Base-by-base conservation (phyloP, 2,797 vertebrate species). In the Chaetophractus vellerosus region DNA sequence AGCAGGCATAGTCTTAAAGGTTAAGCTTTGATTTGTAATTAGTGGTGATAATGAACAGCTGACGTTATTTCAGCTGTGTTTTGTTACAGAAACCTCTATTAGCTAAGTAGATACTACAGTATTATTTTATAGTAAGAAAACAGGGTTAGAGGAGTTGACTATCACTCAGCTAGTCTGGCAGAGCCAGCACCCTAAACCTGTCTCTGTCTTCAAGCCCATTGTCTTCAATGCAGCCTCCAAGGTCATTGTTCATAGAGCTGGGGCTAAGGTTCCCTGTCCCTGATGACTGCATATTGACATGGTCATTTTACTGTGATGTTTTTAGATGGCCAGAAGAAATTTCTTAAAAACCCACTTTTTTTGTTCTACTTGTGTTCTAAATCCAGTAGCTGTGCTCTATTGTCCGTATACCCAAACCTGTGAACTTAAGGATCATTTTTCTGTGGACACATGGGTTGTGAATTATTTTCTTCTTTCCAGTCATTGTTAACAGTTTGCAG, bases 221-320 rank as follows among this genome's bases (percentile, higher is more conserved):
- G 1, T 52, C 57, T n/a, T n/a, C 38, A 79, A 24, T 36, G 18
- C 7, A 11, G 18, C 28, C 72, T 83, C 23, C 7, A 4, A 48
- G 79, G 66, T 72, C 9, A 28, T 23, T 50, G n/a, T 28, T 59
- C 31, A 26, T 8, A 61, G 71, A 59, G 68, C 24, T 59, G 14
- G 26, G 6, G 57, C 24, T 55, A 38, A 41, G 57, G n/a, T 6
- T 4, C n/a, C 26, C 45, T 41, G 6, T 26, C 52, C 45, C 19
- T 14, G 6, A n/a, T 45, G 7, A 2, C 28, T 18, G 0, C 19
- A 2, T 24, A 4, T 0, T 4, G 31, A 5, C 9, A 50, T 63
- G 45, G 31, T 64, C 76, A 1, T 68, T 28, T 63, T 18, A 28
- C 41, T 68, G 38, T 33, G 24, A 9, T 50, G 9, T 5, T 50